These are phyloP conservation scores for Lepidurus arcticus DNA, from an alignment of 1,140 invertebrate genomes.

Conservation along the genomic window DNA sequence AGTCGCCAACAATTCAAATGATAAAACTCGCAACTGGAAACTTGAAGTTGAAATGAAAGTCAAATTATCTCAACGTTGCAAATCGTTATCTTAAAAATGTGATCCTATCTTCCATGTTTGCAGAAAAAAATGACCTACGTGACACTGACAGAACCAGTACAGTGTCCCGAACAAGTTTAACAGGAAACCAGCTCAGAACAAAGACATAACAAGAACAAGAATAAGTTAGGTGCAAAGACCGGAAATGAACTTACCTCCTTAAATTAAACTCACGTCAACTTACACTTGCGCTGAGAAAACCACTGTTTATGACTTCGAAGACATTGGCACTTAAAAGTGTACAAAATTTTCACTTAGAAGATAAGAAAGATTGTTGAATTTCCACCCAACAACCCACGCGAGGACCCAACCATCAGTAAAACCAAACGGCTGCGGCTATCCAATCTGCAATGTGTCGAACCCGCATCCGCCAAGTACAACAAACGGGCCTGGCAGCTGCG, in stretches of 20 bases:
- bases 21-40: too few relatives aligned
- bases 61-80: too few relatives aligned
- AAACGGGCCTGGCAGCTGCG: too few relatives aligned
- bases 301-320: not conserved
- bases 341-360: not conserved
- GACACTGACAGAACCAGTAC: not conserved
- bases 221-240: not conserved
- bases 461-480: not conserved
- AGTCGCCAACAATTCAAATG: too few relatives aligned
- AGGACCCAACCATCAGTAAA: slow-evolving; percentile 10
- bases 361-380: not conserved
- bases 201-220: not conserved
- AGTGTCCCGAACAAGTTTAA: not conserved
- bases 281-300: not conserved
- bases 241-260: not conserved
- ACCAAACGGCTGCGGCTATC: not conserved
- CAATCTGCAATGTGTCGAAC: not conserved
- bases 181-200: not conserved
- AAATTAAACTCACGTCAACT: not conserved
- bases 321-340: not conserved
- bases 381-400: slow-evolving; percentile 16
- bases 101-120: too few relatives aligned
- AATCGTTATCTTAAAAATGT: too few relatives aligned
- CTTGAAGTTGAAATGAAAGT: too few relatives aligned
- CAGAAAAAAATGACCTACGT: not conserved